These are phyloP conservation scores for Stichopus horrens DNA, from an alignment of 53 echinoderm and acorn worm genomes.

Conservation along the genomic window DNA sequence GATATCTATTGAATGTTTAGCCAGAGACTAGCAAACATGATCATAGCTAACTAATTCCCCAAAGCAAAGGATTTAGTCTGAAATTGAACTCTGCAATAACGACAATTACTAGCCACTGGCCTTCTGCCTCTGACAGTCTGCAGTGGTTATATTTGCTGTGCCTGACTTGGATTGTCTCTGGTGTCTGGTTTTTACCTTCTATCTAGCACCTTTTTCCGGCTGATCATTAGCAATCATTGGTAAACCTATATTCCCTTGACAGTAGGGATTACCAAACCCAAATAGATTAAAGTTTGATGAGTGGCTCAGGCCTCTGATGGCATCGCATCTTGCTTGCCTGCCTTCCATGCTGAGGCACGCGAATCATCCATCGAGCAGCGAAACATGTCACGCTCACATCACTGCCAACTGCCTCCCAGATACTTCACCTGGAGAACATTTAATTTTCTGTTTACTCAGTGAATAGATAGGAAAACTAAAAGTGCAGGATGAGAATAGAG, in stretches of 20 bases:
- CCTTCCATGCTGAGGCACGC: too few species aligned
- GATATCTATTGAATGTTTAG: neutral
- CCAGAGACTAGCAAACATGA: neutral
- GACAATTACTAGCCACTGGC: neutral
- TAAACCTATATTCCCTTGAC: constrained; percentile 2
- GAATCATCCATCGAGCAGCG: too few species aligned
- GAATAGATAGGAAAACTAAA: too few species aligned
- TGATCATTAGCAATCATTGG: neutral
- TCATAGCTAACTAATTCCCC: constrained; percentile 4
- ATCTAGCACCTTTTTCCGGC: neutral
- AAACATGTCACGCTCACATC: too few species aligned
- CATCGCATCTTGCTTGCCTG: neutral
- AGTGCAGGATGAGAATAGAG: too few species aligned
- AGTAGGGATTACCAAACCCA: neutral
- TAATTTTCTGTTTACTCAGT: too few species aligned
- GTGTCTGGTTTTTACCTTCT: neutral
- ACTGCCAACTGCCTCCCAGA: too few species aligned
- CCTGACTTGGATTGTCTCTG: neutral
- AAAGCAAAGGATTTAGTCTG: neutral
- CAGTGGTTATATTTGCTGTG: neutral
- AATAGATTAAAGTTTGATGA: constrained; percentile 10
- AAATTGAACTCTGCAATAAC: neutral
- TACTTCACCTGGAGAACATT: too few species aligned
- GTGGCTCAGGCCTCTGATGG: neutral
- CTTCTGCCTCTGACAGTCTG: neutral